Evolutionary conservation across 2,888 invertebrate genomes (phyloP), one percentile per base, ranked within the genome.

Genomic region (Tinea pellionella): DNA sequence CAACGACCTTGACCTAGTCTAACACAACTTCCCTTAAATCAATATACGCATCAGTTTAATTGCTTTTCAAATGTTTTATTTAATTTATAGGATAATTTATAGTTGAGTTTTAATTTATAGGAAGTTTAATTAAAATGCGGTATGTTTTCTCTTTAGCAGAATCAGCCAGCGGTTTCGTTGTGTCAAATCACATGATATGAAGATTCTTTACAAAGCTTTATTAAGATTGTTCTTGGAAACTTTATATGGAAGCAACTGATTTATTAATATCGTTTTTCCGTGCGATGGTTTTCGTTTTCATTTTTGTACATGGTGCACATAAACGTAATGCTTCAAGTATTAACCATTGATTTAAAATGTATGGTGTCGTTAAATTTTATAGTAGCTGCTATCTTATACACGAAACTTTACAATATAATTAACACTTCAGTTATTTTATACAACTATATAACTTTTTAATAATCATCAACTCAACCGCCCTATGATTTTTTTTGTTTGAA

Each of bases 341-440:
- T 55, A 55, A 24, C 55, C 55, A 55, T 55, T 32, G 57, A 32
- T 57, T 57, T 57, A 57, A 57, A 19, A 12, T n/a, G 13, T 32
- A 32, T 30, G 53, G 53, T 30, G 57, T 32, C 57, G 57, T 57
- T 13, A 57, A 57, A 32, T 57, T 57, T 57, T 32, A 57, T 57
- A 57, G 13, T 57, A n/a, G 32, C 7, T 2, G 57, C 3, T 57
- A 57, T 19, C 57, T 53, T 24, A 18, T 15, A 16, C 19, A 18
- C 12, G 19, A 19, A 13, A 9, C 2, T 9, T 24, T 55, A 55
- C 55, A 55, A 55, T 55, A 55, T 55, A 55, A 55, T 55, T 55
- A 55, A 51, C 51, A 13, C 51, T 51, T 11, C 12, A 55, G 7
- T 24, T n/a, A n/a, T 9, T 55, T 2, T 29, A 55, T 19, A 29